Evolutionary conservation across 2,888 invertebrate species (phyloP), one percentile per base, ranked within the genome.

Genomic region (Drosophila stalkeri): DNA sequence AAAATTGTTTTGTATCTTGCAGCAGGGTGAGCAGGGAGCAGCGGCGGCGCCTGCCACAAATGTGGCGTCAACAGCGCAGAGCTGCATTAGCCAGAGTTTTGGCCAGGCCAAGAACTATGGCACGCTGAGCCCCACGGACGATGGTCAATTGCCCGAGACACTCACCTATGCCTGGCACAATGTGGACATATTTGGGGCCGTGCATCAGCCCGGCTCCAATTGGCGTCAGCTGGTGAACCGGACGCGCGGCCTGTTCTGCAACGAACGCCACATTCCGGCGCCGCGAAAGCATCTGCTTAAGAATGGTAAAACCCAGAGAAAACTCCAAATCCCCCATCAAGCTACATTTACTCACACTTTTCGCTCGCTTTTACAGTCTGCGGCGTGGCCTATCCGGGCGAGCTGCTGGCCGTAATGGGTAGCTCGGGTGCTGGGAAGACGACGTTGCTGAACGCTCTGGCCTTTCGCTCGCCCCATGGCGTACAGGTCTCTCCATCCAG

Each of bases 351-450:
- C 2, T 7, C 16, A 37, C 37, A 27, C 0, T 27, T 27, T 1
- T 37, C 14, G 14, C 37, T 16, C n/a, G 14, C 14, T 5, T 1
- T 37, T 16, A 0, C 37, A 97, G 97, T 97, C 9, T 96, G 95
- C 79, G 98, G 98, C 1, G 95, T 96, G 2, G 98, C 98, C 0
- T 95, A 96, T 91, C 97, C 98, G 0, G 98, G 98, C 0, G 97
- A 98, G 91, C 93, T 98, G 35, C 93, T 98, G 52, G 97, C 98
- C 2, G 96, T 98, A 54, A 96, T 98, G 95, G 98, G 98, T 0
- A 96, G 97, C 0, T 97, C 97, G 35, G 99, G 99, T 0, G 98
- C 98, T 0, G 99, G 99, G 2, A 99, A 99, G 94, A 98, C 99
- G 0, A 99, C 98, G 0, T 94, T 99, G 4, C 94, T 99, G 66